Base-by-base conservation (phyloP, 2,888 invertebrate species). In the Rotaria macrura region DNA sequence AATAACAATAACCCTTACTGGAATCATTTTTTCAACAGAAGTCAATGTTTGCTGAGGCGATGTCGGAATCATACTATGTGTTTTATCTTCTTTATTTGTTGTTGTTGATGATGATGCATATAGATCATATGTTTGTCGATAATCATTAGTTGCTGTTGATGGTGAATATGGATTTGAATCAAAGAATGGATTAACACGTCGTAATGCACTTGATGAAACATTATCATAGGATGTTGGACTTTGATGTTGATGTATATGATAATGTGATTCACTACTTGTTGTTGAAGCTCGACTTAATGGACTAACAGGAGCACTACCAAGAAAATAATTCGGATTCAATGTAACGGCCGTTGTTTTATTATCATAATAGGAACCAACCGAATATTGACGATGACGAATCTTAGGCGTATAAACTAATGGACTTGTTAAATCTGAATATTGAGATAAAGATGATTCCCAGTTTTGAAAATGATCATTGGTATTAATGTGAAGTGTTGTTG, bases 311-410 rank as follows among this genome's bases (percentile, higher is more conserved):
- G 79, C 79, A 79, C 79, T 79, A 43, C 79, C 79, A 25, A 79
- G 43, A 25, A 43, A n/a, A 79, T 43, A 43, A 65, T 65, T 65
- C 20, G 65, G 65, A 43, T 25, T 40, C n/a, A 40, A 25, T 79
- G 79, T 43, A 10, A 43, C 43, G 4, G 43, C 14, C n/a, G 79
- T 40, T 43, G 43, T 79, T n/a, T 79, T 79, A 43, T 79, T 14
- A 79, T 79, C 79, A 43, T 79, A 79, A 43, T 79, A 79, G 1
- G 79, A 79, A 25, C 79, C 79, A 43, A 79, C 79, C 1, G 43
- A 43, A 79, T 79, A 79, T 12, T 79, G 79, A 12, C 79, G 43
- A 79, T 79, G 79, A 79, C 79, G 79, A 43, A 79, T 79, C 43
- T 79, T 79, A 43, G 79, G 43, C 43, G 43, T 79, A 43, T 79